phyloP scores from a whole-genome alignment of 2,888 invertebrate species.

The Pherbina coryleti region DNA sequence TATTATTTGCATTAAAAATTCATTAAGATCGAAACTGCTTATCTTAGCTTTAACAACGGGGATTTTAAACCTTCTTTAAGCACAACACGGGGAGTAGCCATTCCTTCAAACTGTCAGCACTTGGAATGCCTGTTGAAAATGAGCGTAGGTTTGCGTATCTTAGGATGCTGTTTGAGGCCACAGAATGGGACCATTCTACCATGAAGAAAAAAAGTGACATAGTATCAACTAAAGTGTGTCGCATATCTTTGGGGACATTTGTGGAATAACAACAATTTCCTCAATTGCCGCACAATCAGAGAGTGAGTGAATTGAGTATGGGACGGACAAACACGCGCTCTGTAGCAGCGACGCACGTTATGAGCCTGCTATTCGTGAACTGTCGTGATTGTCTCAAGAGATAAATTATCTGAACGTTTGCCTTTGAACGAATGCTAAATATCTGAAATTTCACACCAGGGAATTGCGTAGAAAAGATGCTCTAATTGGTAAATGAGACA shows the following conservation, averaged over 20 bases:
- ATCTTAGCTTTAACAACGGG: neutral
- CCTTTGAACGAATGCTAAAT: neutral
- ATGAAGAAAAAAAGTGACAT: neutral
- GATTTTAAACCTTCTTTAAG: neutral
- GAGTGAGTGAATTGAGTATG: neutral
- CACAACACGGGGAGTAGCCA: conserved; percentile 5
- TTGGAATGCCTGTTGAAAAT: too few species aligned
- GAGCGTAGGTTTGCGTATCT: too few species aligned
- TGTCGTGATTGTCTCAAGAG: conserved; percentile 33
- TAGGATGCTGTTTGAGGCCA: too few species aligned
- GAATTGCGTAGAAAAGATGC: too few species aligned
- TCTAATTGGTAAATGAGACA: conserved; percentile 20
- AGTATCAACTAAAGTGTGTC: neutral
- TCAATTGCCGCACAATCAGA: neutral
- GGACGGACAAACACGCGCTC: neutral
- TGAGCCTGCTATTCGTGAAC: conserved; percentile 34
- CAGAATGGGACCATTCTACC: too few species aligned
- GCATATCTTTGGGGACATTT: neutral
- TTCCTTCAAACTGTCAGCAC: too few species aligned
- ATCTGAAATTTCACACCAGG: too few species aligned
- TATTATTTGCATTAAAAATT: conserved; percentile 7
- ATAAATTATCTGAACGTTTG: conserved; percentile 34
- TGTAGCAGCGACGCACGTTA: conserved; percentile 7
- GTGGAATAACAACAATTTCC: neutral
- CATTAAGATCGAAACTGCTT: conserved; percentile 10